Conservation (phyloP, 92 coral and sea anemone species). For the Desmophyllum pertusum region DNA sequence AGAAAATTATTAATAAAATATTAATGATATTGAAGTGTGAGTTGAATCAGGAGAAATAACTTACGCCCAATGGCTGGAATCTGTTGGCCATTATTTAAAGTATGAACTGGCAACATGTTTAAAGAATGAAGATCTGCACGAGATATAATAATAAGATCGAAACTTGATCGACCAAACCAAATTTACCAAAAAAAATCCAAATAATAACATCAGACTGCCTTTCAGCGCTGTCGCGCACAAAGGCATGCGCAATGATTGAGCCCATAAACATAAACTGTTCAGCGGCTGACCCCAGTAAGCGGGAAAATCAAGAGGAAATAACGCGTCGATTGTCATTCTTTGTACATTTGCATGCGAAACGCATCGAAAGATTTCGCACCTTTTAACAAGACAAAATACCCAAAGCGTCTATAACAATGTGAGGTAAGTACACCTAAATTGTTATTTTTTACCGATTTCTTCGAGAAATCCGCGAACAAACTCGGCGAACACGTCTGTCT, state of each 20-base stretch:
- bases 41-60: conserved; percentile 16
- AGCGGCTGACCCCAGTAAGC: conserved; percentile 43
- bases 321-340: conserved; percentile 33
- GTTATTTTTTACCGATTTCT: not conserved
- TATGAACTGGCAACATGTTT: conserved; percentile 30
- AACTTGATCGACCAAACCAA: not conserved
- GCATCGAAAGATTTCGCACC: conserved; percentile 26
- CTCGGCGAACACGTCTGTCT: not conserved
- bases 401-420: conserved; percentile 15
- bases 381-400: conserved; percentile 6
- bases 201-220: not conserved
- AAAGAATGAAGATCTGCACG: not conserved
- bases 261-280: not conserved
- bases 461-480: conserved; percentile 6
- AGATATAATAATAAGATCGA: not conserved
- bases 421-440: conserved; percentile 25
- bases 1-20: too few relatives aligned
- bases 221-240: not conserved
- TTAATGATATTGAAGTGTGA: too few relatives aligned
- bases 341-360: conserved; percentile 34
- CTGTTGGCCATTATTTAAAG: conserved; percentile 63
- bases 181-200: not conserved
- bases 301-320: conserved; percentile 55
- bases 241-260: not conserved
- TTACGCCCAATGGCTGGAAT: conserved; percentile 84